A percentile compares a stretch with the other conserved stretches of the same genome.
These are phyloP conservation scores for Escarpia spicata DNA, from an alignment of 2,888 invertebrate species.

Conservation along the genomic window DNA sequence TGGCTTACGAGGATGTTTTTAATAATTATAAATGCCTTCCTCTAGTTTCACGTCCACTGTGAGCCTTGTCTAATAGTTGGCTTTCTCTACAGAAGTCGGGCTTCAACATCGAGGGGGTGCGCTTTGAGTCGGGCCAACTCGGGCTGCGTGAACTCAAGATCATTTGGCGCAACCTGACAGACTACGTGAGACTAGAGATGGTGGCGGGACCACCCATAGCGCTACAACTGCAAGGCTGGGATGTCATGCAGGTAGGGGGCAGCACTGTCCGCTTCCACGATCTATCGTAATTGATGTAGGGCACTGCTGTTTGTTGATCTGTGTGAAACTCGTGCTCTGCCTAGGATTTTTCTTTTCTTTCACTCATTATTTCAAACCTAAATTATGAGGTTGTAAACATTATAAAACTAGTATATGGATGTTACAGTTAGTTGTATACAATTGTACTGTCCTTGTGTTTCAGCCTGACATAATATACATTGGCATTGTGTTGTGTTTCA, in stretches of 20 bases:
- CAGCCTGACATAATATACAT: constrained; percentile 57
- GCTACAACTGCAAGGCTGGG: constrained; percentile 53
- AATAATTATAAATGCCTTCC: no score
- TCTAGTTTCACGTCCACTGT: background rate
- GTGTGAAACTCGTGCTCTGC: no score
- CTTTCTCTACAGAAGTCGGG: constrained; percentile 34
- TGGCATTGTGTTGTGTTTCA: constrained; percentile 46
- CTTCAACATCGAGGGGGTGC: constrained; percentile 46
- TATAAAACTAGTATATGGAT: no score
- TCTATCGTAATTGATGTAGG: background rate
- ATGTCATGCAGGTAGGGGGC: constrained; percentile 49
- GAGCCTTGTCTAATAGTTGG: background rate
- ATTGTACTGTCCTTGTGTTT: constrained; percentile 47
- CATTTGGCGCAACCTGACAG: constrained; percentile 52
- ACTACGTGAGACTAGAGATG: constrained; percentile 55
- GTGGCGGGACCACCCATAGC: constrained; percentile 57
- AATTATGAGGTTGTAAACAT: no score
- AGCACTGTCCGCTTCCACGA: background rate
- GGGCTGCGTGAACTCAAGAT: constrained; percentile 56
- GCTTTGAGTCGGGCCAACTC: constrained; percentile 51
- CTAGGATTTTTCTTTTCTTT: no score
- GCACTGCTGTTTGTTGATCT: background rate
- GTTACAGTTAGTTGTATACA: constrained; percentile 55
- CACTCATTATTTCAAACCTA: no score
- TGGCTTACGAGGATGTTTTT: no score